Conservation (phyloP, 2,888 invertebrate genomes). For the Ellobium chinense region DNA sequence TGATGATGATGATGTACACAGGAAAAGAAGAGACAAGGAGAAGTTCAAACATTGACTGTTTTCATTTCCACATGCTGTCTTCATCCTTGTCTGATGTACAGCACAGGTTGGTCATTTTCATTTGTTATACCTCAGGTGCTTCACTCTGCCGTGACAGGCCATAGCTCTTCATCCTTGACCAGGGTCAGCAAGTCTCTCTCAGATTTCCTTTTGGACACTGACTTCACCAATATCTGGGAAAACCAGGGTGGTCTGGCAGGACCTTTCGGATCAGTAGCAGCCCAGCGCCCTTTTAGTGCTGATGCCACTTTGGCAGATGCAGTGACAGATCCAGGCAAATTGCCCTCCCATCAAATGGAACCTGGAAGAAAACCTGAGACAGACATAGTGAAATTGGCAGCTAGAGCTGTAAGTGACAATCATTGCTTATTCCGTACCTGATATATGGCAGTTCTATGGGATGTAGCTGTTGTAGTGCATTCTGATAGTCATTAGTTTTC, state of each 20-base stretch:
- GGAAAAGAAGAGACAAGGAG: no score
- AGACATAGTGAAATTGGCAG: slow-evolving; percentile 80
- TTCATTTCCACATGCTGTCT: no score
- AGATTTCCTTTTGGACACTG: slow-evolving; percentile 67
- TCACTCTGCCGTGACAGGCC: slow-evolving; percentile 77
- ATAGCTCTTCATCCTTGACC: slow-evolving; percentile 66
- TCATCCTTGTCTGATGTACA: no score
- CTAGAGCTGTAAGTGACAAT: slow-evolving; percentile 81
- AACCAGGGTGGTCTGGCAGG: slow-evolving; percentile 20
- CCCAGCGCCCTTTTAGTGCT: slow-evolving; percentile 36
- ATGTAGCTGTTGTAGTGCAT: no score
- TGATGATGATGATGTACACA: no score
- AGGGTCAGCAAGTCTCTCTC: slow-evolving; percentile 65
- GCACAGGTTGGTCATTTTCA: no score
- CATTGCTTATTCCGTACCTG: neutral
- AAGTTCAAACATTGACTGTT: no score
- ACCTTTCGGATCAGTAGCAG: neutral
- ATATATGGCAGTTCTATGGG: neutral
- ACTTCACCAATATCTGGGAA: slow-evolving; percentile 60
- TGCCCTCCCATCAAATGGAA: slow-evolving; percentile 30
- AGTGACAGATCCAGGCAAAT: slow-evolving; percentile 36
- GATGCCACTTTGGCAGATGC: slow-evolving; percentile 40
- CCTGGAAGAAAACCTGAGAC: slow-evolving; percentile 55
- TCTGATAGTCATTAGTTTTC: no score
- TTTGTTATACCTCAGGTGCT: slow-evolving; percentile 69